phyloP scores from a whole-genome alignment of 2,797 vertebrate species.

The Cuniculus paca region DNA sequence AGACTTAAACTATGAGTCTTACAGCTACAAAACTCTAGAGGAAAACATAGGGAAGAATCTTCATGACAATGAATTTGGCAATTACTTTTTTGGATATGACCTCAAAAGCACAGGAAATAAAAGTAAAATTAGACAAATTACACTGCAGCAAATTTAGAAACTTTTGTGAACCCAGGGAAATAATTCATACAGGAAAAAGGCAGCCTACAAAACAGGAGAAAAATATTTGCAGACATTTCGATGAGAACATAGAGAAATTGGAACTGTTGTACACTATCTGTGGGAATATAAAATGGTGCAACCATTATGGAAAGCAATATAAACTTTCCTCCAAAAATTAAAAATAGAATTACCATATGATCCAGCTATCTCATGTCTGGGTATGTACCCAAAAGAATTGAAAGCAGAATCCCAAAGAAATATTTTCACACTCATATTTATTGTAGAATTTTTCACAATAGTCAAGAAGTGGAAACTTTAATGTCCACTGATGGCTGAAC shows the following conservation, averaged over 20 bases:
- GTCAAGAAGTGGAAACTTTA: not conserved
- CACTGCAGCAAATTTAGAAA: not conserved
- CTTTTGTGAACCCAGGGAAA: not conserved
- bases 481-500: not conserved
- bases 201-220: not conserved
- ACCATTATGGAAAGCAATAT: not conserved
- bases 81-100: not conserved
- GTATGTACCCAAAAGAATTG: not conserved
- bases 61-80: not conserved
- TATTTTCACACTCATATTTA: not conserved
- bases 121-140: not conserved
- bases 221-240: slow-evolving; percentile 2
- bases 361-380: not conserved
- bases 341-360: not conserved
- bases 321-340: not conserved
- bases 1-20: not conserved
- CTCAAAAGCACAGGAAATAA: not conserved
- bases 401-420: not conserved
- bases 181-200: not conserved
- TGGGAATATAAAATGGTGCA: not conserved
- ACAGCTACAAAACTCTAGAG: not conserved
- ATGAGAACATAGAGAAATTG: not conserved
- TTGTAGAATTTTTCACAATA: not conserved
- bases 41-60: not conserved
- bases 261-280: not conserved